phyloP scores from a whole-genome alignment of 2,888 invertebrate genomes.

The Drosophila ustulata region DNA sequence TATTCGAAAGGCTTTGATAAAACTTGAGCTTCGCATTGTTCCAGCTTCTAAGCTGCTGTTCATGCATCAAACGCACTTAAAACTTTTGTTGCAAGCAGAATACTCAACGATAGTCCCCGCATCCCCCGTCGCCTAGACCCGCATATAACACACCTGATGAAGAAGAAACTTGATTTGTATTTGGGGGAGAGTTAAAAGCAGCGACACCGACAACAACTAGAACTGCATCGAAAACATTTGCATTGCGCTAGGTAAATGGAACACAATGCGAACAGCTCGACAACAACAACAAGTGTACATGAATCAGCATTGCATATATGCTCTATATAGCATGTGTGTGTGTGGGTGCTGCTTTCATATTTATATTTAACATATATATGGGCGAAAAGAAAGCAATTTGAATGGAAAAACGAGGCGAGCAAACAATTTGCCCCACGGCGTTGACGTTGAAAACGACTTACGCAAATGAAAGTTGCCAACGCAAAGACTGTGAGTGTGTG shows the following conservation, averaged over 20 bases:
- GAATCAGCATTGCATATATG: constrained; percentile 53
- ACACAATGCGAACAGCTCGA: constrained; percentile 49
- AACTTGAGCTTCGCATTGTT: constrained; percentile 12
- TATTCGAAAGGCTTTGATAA: constrained; percentile 2
- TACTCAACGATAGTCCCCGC: neutral
- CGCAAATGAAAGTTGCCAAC: constrained; percentile 59
- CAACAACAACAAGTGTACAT: constrained; percentile 44
- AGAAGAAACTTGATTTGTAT: constrained; percentile 67
- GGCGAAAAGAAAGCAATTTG: constrained; percentile 68
- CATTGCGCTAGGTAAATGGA: constrained; percentile 71
- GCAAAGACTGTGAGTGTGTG: constrained; percentile 1
- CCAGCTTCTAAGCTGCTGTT: constrained; percentile 7
- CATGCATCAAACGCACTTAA: constrained; percentile 16
- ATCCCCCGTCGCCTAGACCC: neutral
- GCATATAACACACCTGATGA: constrained; percentile 13
- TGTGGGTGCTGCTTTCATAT: constrained; percentile 47
- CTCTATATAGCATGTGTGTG: constrained; percentile 15
- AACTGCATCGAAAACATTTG: constrained; percentile 52
- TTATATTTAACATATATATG: constrained; percentile 56
- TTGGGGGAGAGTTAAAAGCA: constrained; percentile 44
- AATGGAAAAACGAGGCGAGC: constrained; percentile 70
- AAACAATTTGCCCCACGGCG: constrained; percentile 61
- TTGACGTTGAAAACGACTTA: constrained; percentile 63
- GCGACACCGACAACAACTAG: constrained; percentile 11
- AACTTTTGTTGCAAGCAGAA: constrained; percentile 26